Conservation (phyloP, 1,140 invertebrate species). For the Pseudobourletiella spinata region DNA sequence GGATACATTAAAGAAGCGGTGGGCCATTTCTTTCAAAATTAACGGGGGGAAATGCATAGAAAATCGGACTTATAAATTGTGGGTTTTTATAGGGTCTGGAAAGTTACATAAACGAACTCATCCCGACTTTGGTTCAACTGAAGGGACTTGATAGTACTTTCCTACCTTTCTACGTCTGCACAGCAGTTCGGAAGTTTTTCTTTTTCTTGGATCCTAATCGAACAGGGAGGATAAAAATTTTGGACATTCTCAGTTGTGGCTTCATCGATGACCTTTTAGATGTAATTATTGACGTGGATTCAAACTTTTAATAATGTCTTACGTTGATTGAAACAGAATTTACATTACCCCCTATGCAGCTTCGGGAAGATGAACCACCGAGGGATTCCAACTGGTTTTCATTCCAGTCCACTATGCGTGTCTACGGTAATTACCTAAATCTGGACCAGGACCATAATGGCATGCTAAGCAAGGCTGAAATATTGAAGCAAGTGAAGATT, state of each 20-base stretch:
- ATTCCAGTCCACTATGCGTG: slow-evolving; percentile 72
- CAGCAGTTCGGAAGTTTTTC: slow-evolving; percentile 87
- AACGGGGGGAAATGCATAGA: too few relatives aligned
- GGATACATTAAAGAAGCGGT: slow-evolving; percentile 82
- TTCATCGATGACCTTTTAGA: slow-evolving; percentile 87
- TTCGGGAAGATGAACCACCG: slow-evolving; percentile 74
- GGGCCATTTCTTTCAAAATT: slow-evolving; percentile 36
- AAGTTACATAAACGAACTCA: slow-evolving; percentile 86
- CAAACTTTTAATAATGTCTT: not conserved
- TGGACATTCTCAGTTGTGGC: slow-evolving; percentile 81
- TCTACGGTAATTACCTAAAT: slow-evolving; percentile 89
- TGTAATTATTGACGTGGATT: slow-evolving; percentile 42
- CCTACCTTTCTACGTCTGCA: slow-evolving; percentile 93
- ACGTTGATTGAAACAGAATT: not conserved
- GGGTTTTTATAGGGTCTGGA: slow-evolving; percentile 82
- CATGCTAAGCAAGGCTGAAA: slow-evolving; percentile 81
- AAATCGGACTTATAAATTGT: too few relatives aligned
- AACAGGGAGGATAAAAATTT: slow-evolving; percentile 78
- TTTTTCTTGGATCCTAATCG: slow-evolving; percentile 87
- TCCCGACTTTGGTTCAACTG: slow-evolving; percentile 79
- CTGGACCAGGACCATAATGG: slow-evolving; percentile 92
- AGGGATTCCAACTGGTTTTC: slow-evolving; percentile 92
- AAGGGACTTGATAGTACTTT: slow-evolving; percentile 86
- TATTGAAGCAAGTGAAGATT: too few relatives aligned
- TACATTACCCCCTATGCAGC: slow-evolving; percentile 41